Base-by-base conservation (phyloP, 2,113 vertebrate species). In the Pterocles orientalis region DNA sequence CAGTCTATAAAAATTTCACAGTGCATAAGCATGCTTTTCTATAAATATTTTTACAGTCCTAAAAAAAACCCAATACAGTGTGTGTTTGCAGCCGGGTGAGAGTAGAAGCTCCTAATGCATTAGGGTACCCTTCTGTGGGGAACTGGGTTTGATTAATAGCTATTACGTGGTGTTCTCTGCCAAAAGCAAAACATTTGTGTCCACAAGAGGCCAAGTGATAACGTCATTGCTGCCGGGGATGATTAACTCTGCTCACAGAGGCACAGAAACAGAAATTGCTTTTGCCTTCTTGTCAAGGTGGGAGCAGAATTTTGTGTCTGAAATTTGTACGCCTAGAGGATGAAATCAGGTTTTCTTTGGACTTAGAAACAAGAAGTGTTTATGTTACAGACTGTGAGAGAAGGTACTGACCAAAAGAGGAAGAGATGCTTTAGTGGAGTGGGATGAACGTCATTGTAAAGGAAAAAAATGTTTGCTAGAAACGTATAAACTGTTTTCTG, bases 111-210 rank as follows among this genome's bases (percentile, higher is more conserved):
- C 53, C 69, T 87, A 68, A 54, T 65, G 33, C 56, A 70, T 19
- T 54, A 71, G 75, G 94, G 71, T 89, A 87, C 73, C 69, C 69
- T 91, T 76, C 92, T 57, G 33, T 73, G 78, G 54, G 83, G 95
- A 92, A 51, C 13, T 71, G 15, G 39, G 34, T 92, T 96, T 96
- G 88, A 96, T 92, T 96, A 95, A 95, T 95, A 84, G 72, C 76
- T 92, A 5, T 90, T 92, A 61, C 1, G 0, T 86, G 76, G 54
- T 79, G 36, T 78, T 28, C 50, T 89, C 88, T 92, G 94, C 92
- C 88, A 91, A 93, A 94, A 95, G 82, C 94, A 95, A 96, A 96
- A 92, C 95, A 91, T 72, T 88, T 78, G 81, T 92, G 91, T 91
- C 65, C 86, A 39, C 92, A 65, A 92, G 86, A 94, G 94, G 94